Base-by-base conservation (phyloP, 2,888 invertebrate species). In the Oxycera nigricornis region DNA sequence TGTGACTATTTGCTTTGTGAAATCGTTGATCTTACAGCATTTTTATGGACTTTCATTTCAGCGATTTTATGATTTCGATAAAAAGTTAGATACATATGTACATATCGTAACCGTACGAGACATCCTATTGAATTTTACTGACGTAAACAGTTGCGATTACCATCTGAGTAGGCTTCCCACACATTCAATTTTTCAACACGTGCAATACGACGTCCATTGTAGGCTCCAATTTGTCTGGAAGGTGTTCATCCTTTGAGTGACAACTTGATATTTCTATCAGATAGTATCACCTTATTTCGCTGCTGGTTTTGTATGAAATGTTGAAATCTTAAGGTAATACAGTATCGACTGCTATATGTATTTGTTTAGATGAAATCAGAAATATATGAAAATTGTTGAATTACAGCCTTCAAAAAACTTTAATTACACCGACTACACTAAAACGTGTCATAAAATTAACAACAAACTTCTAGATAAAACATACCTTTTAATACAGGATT, bases 1-100 rank as follows among this genome's bases (percentile, higher is more conserved):
- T 70, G 70, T 70, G 70, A 70, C 70, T 70, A 52, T 52, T 70
- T 70, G 70, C 70, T 70, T 70, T 55, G 52, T 55, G 35, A 52
- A 70, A 70, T 70, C 24, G 52, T 70, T 55, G 52, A 70, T 55
- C 70, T 31, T 70, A 26, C 31, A 55, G 22, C 70, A 70, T 70
- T 70, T 31, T 20, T 26, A 9, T 22, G 28, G 31, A 70, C 41
- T 41, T 67, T 22, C 11, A 46, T 41, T 52, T n/a, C 20, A 70
- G 55, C 35, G 70, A 70, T 70, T 52, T 35, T 20, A 31, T 70
- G 52, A 31, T 70, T 50, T 26, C 35, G 70, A 70, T 52, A 31
- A 20, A 30, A 52, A 24, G 70, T 70, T 70, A 22, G 22, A 70
- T 7, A n/a, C 41, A 70, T 17, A 39, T 17, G 39, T 17, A 35